Conservation (phyloP, 2,113 vertebrate genomes). For the Limnothrissa miodon region DNA sequence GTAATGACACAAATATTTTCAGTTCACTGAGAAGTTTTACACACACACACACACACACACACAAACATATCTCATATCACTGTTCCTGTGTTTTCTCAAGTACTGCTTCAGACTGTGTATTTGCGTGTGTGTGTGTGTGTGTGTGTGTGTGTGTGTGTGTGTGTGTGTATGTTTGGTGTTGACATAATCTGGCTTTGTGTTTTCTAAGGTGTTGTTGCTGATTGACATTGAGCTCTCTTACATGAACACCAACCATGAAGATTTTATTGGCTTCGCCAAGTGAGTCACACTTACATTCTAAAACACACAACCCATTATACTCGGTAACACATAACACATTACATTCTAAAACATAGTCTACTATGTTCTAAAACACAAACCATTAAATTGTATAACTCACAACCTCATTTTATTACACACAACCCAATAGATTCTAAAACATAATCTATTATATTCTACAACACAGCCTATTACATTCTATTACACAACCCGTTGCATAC, state of each 20-base stretch:
- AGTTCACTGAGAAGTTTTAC: too few species aligned
- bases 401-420: background rate
- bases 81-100: background rate
- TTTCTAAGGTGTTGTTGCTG: slow-evolving; percentile 87
- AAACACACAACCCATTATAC: too few species aligned
- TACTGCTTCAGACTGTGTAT: too few species aligned
- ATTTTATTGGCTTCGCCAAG: slow-evolving; percentile 99
- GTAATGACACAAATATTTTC: too few species aligned
- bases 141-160: too few species aligned
- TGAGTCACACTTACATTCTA: slow-evolving; percentile 61
- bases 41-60: slow-evolving; percentile 1
- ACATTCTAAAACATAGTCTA: too few species aligned
- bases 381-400: too few species aligned
- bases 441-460: too few species aligned
- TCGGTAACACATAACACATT: too few species aligned
- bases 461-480: background rate
- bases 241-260: slow-evolving; percentile 99
- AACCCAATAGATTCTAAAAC: too few species aligned
- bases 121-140: background rate
- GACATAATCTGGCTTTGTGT: slow-evolving; percentile 25
- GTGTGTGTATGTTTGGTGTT: background rate
- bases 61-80: background rate
- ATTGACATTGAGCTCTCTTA: slow-evolving; percentile 97
- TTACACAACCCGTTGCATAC: too few species aligned
- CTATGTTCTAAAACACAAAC: background rate